These are phyloP conservation scores for Chaetura pelagica DNA, from an alignment of 2,113 vertebrate species.

Conservation along the genomic window DNA sequence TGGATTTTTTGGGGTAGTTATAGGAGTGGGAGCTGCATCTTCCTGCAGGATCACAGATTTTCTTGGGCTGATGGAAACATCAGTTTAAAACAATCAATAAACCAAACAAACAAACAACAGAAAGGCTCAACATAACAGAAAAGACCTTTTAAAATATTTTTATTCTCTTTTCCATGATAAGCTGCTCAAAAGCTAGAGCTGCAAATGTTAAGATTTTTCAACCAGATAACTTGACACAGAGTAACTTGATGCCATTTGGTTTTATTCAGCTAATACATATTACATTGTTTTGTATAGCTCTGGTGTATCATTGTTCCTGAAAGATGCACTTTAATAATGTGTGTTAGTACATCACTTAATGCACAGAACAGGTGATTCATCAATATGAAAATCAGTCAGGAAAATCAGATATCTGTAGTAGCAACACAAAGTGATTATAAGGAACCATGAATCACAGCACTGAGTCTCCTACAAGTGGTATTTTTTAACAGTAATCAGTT, in stretches of 20 bases:
- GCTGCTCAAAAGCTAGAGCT: background rate
- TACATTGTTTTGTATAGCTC: background rate
- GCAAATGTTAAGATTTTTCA: background rate
- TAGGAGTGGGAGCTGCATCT: background rate
- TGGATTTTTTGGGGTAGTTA: background rate
- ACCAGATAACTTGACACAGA: background rate
- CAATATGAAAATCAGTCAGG: conserved; percentile 23
- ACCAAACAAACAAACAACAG: rapidly evolving
- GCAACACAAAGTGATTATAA: background rate
- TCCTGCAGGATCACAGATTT: background rate
- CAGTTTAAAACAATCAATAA: background rate
- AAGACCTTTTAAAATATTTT: background rate
- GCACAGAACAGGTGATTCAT: background rate
- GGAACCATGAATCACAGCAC: background rate
- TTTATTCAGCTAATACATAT: background rate
- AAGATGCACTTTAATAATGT: background rate
- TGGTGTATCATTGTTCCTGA: background rate
- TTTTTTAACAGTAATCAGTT: conserved; percentile 38
- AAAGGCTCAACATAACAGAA: rapidly evolving
- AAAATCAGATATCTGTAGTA: background rate
- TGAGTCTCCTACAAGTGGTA: background rate
- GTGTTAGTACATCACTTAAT: background rate
- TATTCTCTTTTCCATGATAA: background rate
- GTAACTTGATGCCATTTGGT: background rate
- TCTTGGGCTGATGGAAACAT: background rate